Evolutionary conservation across 2,113 vertebrate species (phyloP).

Genomic region (Dascyllus trimaculatus): DNA sequence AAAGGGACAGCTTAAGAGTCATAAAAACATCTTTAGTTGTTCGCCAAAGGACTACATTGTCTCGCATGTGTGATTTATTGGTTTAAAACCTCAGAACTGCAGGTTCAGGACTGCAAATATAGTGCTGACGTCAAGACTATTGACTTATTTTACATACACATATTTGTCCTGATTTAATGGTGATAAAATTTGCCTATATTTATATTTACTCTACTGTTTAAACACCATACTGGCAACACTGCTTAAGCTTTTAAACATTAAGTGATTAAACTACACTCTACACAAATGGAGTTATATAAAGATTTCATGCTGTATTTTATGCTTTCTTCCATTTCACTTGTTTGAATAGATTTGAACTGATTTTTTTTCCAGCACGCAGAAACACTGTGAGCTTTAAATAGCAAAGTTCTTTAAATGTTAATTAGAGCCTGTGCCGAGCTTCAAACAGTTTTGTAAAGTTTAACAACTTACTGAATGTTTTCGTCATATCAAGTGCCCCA

Average conservation of each 20-base stretch:
- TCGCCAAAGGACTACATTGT: neutral
- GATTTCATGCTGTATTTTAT: conserved; percentile 7
- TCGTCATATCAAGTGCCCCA: neutral
- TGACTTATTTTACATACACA: neutral
- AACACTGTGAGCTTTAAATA: conserved; percentile 11
- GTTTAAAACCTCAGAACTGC: neutral
- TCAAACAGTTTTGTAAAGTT: conserved; percentile 16
- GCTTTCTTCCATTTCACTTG: neutral
- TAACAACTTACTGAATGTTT: neutral
- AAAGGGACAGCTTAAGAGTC: no score
- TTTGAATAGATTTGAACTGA: conserved; percentile 7
- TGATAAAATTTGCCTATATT: neutral
- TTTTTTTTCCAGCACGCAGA: conserved; percentile 1
- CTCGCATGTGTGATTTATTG: neutral
- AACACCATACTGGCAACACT: neutral
- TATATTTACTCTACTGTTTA: neutral
- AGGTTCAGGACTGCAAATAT: no score
- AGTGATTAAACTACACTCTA: neutral
- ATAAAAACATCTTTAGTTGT: neutral
- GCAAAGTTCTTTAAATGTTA: conserved; percentile 20
- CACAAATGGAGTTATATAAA: neutral
- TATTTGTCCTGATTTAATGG: neutral
- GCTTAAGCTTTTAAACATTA: neutral
- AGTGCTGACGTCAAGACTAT: neutral
- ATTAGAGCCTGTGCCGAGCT: neutral